These are phyloP conservation scores for Rhynchomys soricoides DNA, from an alignment of 2,113 vertebrate genomes.

Conservation along the genomic window DNA sequence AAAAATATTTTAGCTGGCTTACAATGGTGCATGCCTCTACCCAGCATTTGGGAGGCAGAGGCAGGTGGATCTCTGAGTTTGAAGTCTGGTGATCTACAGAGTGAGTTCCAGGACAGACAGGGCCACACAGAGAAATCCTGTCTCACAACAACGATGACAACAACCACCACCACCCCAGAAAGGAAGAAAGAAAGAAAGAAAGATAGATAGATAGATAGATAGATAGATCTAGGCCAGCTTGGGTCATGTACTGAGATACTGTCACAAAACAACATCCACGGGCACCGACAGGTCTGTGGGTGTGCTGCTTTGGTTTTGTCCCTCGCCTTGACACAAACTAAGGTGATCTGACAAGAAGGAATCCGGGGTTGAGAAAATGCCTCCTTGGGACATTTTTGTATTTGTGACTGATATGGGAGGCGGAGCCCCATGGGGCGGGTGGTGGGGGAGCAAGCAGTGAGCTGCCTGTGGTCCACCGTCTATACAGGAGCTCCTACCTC, in stretches of 20 bases:
- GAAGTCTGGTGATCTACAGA: too few relatives aligned
- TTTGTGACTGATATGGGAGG: background rate
- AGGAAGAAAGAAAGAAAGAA: too few relatives aligned
- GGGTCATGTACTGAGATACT: background rate
- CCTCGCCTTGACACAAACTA: background rate
- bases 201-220: rapidly evolving
- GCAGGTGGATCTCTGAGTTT: too few relatives aligned
- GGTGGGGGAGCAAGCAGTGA: background rate
- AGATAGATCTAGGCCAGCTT: background rate
- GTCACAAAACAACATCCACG: background rate
- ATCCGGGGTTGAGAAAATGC: background rate
- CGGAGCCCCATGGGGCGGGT: background rate
- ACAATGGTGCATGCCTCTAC: too few relatives aligned
- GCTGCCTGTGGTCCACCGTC: background rate
- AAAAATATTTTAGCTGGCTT: too few relatives aligned
- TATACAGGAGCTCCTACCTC: background rate
- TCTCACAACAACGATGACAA: too few relatives aligned
- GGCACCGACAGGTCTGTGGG: too few relatives aligned
- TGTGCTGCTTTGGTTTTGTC: background rate
- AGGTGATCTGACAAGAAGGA: background rate
- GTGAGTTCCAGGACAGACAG: too few relatives aligned
- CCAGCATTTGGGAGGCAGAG: too few relatives aligned
- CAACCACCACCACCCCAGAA: too few relatives aligned
- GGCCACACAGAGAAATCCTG: too few relatives aligned
- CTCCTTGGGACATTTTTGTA: background rate